These are phyloP conservation scores for Andrena trimmerana DNA, from an alignment of 2,888 invertebrate species.

Conservation along the genomic window DNA sequence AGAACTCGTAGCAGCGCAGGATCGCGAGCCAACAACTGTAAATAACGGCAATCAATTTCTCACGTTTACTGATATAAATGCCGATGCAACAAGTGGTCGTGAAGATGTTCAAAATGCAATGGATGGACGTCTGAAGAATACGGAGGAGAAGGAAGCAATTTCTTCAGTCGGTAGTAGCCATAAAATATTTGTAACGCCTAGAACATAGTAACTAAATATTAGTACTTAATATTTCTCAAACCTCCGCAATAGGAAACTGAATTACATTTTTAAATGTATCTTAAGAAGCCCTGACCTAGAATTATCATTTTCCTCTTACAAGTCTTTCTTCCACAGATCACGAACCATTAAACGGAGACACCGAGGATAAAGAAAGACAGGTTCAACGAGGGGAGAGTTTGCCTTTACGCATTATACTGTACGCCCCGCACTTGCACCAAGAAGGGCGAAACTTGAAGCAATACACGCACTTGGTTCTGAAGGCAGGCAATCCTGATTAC, in stretches of 20 bases:
- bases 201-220: not conserved
- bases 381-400: constrained; percentile 32
- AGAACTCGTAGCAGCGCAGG: not conserved
- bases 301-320: not conserved
- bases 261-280: no score
- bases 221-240: not conserved
- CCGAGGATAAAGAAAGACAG: not conserved
- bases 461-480: constrained; percentile 78
- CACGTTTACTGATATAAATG: not conserved
- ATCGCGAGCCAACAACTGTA: not conserved
- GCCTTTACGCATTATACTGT: constrained; percentile 80
- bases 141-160: not conserved
- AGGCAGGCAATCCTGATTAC: constrained; percentile 71
- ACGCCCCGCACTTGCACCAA: constrained; percentile 79
- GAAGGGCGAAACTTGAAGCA: constrained; percentile 67
- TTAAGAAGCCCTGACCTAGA: not conserved
- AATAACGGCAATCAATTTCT: not conserved
- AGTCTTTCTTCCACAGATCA: constrained; percentile 4
- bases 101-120: not conserved
- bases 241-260: not conserved
- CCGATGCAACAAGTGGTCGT: not conserved
- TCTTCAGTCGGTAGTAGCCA: constrained; percentile 8
- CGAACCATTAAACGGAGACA: not conserved
- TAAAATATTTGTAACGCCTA: not conserved
- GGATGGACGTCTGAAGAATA: not conserved